phyloP scores from a whole-genome alignment of 2,113 vertebrate species.

The Serilophus lunatus region DNA sequence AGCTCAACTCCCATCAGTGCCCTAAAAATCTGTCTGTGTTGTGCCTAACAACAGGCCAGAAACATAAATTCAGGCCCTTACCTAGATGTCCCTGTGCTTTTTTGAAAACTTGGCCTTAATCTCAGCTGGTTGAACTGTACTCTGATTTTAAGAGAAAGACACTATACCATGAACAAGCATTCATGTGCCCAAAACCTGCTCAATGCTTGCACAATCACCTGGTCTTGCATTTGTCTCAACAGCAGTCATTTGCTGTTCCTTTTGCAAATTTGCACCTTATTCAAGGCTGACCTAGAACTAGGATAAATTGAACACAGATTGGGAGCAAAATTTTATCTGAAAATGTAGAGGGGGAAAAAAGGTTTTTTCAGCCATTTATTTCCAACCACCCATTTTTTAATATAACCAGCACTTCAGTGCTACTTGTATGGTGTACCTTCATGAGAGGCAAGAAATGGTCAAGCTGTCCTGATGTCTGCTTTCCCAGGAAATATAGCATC shows the following conservation, averaged over 20 bases:
- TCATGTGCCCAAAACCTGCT: neutral
- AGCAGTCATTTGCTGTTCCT: neutral
- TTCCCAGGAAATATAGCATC: neutral
- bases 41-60: neutral
- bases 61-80: neutral
- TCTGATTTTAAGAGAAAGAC: neutral
- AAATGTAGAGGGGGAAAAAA: neutral
- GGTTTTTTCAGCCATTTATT: neutral
- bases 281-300: neutral
- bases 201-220: neutral
- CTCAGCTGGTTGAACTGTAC: neutral
- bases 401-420: neutral
- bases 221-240: neutral
- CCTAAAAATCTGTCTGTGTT: neutral
- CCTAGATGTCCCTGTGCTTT: neutral
- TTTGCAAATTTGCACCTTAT: constrained; percentile 33
- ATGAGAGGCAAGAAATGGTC: neutral
- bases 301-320: constrained; percentile 1
- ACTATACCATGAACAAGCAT: neutral
- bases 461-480: neutral
- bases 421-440: neutral
- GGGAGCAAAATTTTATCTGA: neutral
- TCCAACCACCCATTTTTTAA: neutral
- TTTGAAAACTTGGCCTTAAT: neutral
- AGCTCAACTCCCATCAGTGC: neutral